Conservation (phyloP, 2,888 invertebrate genomes). For the Coelinius sp. region DNA sequence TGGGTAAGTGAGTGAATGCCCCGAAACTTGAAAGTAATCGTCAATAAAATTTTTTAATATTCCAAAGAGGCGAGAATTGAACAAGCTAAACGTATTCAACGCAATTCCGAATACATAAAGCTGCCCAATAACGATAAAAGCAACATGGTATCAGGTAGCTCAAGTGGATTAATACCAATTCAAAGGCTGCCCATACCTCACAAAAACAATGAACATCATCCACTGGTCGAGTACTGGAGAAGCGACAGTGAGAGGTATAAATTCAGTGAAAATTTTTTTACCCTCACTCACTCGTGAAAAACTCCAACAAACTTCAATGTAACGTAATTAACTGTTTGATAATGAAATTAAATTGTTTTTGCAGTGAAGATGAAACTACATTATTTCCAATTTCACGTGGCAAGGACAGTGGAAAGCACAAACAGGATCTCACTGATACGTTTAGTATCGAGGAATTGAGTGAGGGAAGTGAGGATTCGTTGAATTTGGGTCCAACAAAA, state of each 20-base stretch:
- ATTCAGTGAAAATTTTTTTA: background rate
- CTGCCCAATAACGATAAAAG: slow-evolving; percentile 63
- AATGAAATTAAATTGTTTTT: slow-evolving; percentile 28
- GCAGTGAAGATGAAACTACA: slow-evolving; percentile 69
- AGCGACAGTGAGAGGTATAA: slow-evolving; percentile 69
- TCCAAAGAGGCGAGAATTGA: slow-evolving; percentile 68
- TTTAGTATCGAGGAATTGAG: slow-evolving; percentile 74
- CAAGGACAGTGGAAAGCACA: slow-evolving; percentile 62
- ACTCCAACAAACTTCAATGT: background rate
- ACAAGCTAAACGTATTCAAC: slow-evolving; percentile 69
- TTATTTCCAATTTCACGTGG: slow-evolving; percentile 69
- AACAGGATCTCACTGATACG: slow-evolving; percentile 74
- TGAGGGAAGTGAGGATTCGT: slow-evolving; percentile 65
- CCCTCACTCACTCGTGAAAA: background rate
- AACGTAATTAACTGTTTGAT: background rate
- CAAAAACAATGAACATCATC: slow-evolving; percentile 70
- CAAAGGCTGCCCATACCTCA: slow-evolving; percentile 68
- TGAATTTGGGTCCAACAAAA: slow-evolving; percentile 63
- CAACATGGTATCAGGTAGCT: slow-evolving; percentile 47
- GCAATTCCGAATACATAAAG: slow-evolving; percentile 67
- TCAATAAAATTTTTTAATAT: slow-evolving; percentile 16
- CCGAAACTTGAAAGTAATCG: background rate
- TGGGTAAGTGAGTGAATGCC: slow-evolving; percentile 58
- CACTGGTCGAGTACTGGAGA: slow-evolving; percentile 73
- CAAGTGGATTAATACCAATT: slow-evolving; percentile 65